Evolutionary conservation across 37 sponge, comb jelly and placozoan species (phyloP).

Genomic region (Hexactinellida sp.): DNA sequence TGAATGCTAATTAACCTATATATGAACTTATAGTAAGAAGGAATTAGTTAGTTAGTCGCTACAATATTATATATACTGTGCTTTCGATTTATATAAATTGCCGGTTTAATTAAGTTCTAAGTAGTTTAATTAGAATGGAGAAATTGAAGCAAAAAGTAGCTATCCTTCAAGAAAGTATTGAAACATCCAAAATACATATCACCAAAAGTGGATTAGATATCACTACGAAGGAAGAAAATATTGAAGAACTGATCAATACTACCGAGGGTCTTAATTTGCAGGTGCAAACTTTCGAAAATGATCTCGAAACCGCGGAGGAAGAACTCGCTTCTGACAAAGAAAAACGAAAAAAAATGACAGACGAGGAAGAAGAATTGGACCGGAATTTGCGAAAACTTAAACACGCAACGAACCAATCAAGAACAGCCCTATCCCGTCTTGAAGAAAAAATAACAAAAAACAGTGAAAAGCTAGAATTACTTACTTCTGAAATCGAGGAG

Average conservation of each 20-base stretch:
- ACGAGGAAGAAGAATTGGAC: not conserved
- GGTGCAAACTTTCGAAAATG: not conserved
- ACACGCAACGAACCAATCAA: not conserved
- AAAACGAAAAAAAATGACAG: not conserved
- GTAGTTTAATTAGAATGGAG: not conserved
- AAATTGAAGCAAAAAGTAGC: conserved; percentile 2
- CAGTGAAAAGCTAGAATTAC: not conserved
- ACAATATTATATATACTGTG: too few relatives aligned
- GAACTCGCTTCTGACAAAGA: not conserved
- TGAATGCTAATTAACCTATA: too few relatives aligned
- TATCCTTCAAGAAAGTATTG: not conserved
- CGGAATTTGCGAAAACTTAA: not conserved
- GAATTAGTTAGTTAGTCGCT: too few relatives aligned
- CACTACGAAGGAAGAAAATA: not conserved
- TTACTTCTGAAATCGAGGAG: not conserved
- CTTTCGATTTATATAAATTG: too few relatives aligned
- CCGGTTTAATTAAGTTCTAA: too few relatives aligned
- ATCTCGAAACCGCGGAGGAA: not conserved
- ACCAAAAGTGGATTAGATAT: not conserved
- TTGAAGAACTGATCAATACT: not conserved
- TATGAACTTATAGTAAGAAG: too few relatives aligned
- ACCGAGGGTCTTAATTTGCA: not conserved
- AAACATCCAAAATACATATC: not conserved
- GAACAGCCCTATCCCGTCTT: not conserved
- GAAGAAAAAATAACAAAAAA: not conserved